Conservation (phyloP, 2,888 invertebrate genomes). For the Noctua janthe region DNA sequence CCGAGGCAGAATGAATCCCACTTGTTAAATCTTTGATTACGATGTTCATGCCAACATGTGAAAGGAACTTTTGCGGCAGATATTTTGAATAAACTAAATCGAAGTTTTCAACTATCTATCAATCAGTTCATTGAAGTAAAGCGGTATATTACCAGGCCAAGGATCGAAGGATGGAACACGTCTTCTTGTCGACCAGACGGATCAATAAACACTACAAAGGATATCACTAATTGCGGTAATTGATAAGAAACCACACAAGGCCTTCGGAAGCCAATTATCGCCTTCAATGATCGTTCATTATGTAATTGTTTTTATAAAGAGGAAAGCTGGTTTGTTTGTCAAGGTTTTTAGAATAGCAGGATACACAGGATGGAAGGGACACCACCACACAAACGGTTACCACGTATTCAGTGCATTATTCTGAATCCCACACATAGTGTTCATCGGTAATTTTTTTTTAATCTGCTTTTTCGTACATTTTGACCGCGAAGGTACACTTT, state of each 20-base stretch:
- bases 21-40: not conserved
- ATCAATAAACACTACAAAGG: slow-evolving; percentile 43
- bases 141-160: slow-evolving; percentile 3
- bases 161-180: slow-evolving; percentile 27
- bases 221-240: slow-evolving; percentile 52
- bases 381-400: too few species aligned
- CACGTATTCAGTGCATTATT: too few species aligned
- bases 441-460: too few species aligned
- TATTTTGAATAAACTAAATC: not conserved
- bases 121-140: not conserved
- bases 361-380: not conserved
- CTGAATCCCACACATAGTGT: too few species aligned
- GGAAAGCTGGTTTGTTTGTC: slow-evolving; percentile 44
- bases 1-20: fast-evolving
- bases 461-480: too few species aligned
- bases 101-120: not conserved
- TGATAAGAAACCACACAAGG: slow-evolving; percentile 58
- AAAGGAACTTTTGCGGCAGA: not conserved
- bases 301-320: slow-evolving; percentile 34
- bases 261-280: slow-evolving; percentile 48
- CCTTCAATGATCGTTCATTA: slow-evolving; percentile 28
- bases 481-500: too few species aligned
- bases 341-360: slow-evolving; percentile 16
- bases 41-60: not conserved
- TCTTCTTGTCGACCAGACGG: slow-evolving; percentile 17